Conservation (phyloP, 2,888 invertebrate genomes). For the Slavum lentiscoides region DNA sequence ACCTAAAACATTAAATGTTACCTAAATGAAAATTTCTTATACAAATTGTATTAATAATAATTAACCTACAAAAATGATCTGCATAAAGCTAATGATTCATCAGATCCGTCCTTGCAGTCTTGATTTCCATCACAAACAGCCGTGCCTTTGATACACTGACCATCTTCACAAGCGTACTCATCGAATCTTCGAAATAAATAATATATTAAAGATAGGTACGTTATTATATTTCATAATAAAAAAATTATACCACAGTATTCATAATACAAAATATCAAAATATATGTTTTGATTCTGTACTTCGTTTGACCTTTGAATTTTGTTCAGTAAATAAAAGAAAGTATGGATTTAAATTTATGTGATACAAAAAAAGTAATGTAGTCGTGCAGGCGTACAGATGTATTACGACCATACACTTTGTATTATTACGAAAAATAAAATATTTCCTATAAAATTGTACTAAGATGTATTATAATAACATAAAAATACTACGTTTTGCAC, state of each 20-base stretch:
- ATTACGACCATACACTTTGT: too few relatives aligned
- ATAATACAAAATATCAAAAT: neutral
- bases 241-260: too few relatives aligned
- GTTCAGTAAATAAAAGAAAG: neutral
- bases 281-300: neutral
- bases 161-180: slow-evolving; percentile 12
- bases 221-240: neutral
- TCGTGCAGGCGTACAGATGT: too few relatives aligned
- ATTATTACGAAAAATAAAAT: too few relatives aligned
- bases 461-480: too few relatives aligned
- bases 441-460: too few relatives aligned
- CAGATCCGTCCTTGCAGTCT: slow-evolving; percentile 24
- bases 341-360: too few relatives aligned
- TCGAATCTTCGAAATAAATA: neutral
- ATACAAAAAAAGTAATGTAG: neutral
- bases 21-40: neutral
- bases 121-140: slow-evolving; percentile 8
- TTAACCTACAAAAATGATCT: neutral
- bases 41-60: neutral
- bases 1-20: slow-evolving; percentile 25
- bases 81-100: slow-evolving; percentile 16
- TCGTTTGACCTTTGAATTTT: neutral
- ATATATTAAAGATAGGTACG: neutral
- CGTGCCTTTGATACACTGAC: slow-evolving; percentile 21
- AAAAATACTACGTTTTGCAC: too few relatives aligned